Conservation (phyloP, 2,888 invertebrate genomes). For the Amiota mariae region DNA sequence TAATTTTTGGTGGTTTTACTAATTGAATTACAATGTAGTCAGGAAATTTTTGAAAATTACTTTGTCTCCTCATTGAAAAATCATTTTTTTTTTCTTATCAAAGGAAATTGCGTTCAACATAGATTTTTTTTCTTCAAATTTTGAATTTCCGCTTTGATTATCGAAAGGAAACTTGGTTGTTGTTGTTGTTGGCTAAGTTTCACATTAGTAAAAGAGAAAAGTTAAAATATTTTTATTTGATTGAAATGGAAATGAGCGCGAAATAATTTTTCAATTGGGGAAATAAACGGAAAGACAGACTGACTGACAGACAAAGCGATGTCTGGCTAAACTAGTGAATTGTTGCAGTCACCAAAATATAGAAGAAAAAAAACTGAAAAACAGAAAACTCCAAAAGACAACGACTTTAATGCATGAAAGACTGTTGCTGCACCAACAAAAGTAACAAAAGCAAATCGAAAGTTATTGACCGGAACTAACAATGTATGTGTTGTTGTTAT, state of each 20-base stretch:
- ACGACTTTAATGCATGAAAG: background rate
- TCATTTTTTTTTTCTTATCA: conserved; percentile 3
- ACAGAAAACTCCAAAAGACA: too few relatives aligned
- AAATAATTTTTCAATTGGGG: conserved; percentile 1
- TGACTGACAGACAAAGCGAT: background rate
- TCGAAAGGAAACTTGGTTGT: background rate
- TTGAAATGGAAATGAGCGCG: conserved; percentile 15
- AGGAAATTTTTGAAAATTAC: background rate
- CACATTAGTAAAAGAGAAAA: conserved; percentile 6
- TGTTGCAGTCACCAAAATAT: background rate
- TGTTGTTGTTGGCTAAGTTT: background rate
- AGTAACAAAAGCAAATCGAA: conserved; percentile 51
- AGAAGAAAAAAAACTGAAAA: background rate
- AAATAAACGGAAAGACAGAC: background rate
- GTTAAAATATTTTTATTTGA: conserved; percentile 7
- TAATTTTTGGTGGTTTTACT: too few relatives aligned
- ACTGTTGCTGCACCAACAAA: conserved; percentile 8
- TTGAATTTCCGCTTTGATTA: conserved; percentile 14
- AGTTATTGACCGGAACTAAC: conserved; percentile 61
- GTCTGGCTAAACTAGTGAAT: background rate
- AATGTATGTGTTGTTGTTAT: conserved; percentile 37
- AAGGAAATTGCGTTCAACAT: background rate
- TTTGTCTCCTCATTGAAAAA: background rate
- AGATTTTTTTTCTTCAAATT: background rate
- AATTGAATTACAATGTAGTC: too few relatives aligned